Base-by-base conservation (phyloP, 2,113 vertebrate species). In the Hypanus sabinus region DNA sequence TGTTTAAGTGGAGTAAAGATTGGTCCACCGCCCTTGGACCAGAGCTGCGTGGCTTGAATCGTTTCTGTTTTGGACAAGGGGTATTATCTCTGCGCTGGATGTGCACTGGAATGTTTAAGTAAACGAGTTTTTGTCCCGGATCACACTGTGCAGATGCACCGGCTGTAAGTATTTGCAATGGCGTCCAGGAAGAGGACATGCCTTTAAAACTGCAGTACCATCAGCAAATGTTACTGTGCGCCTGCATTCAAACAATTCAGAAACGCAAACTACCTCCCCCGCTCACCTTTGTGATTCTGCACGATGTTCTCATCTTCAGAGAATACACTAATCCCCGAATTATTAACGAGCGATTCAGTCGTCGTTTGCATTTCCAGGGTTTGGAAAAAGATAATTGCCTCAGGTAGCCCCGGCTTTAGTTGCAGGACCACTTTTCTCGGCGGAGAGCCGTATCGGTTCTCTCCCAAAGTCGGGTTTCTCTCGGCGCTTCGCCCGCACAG, bases 241-340 rank as follows among this genome's bases (percentile, higher is more conserved):
- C 30, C 83, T 60, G 55, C 14, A 30, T 87, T 87, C 83, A 87
- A 55, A 57, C 46, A 85, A 85, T 85, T 57, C 8, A 87, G 60
- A 60, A 30, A 60, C 12, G 55, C 38, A 55, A 55, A 70, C 30
- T 46, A 46, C 46, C 46, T 24, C 60, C 33, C 9, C 33, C n/a
- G 27, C 96, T 95, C 96, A 98, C 98, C 98, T 96, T 97, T 90
- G 94, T 94, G 94, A 94, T 95, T 97, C 33, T 94, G 95, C 8
- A 91, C 71, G 8, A 83, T 80, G 87, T 92, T 94, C 62, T 94
- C 95, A 94, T 94, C 95, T 95, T 94, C 94, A 7, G 95, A 62
- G 24, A 71, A 95, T 5, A 95, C 93, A 68, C 95, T 92, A 55
- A 94, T 96, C 93, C 94, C 94, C 95, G 96, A 95, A 6, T 96